Base-by-base conservation (phyloP, 2,113 vertebrate species). In the Brachyistius frenatus region DNA sequence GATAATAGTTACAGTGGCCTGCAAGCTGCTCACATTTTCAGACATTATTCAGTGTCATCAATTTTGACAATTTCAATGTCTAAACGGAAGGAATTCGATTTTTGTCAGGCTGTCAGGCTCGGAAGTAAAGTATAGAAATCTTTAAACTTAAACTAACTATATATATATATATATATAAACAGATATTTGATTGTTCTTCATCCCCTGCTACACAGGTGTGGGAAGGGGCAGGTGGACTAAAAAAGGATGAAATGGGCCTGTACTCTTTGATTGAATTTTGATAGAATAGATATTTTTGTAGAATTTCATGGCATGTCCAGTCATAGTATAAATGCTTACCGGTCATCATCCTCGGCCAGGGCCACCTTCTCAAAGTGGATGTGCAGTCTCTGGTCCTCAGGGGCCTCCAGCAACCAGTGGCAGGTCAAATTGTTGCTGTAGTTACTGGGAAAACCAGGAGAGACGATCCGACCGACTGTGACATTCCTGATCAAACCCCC, bases 391-490 rank as follows among this genome's bases (percentile, higher is more conserved):
- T 98, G 96, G 32, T 93, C 93, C 1, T 88, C 58, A 0, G 95
- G 96, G 0, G 97, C 97, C 87, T 97, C 96, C 73, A 98, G 93
- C 71, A 98, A 90, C 97, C 97, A 99, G 83, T 97, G 96, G 84
- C 97, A 99, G 0, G 97, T 98, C 86, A 98, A 92, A 89, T 98
- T 99, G 95, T 97, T 97, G 95, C 96, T 98, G 89, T 99, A 99
- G 94, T 97, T 99, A 64, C 95, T 95, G 0, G 97, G 97, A 86
- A 97, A 99, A 70, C 96, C 97, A 0, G 97, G 97, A 0, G 97
- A 98, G 63, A 96, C 62, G 0, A 99, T 93, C 13, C 96, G 96
- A 10, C 97, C 97, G 0, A 95, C 94, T 0, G 96, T 96, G 90
- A 96, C 93, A 0, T 98, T 99, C 57, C 91, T 94, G 46, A 98